Evolutionary conservation across 2,888 invertebrate species (phyloP).

Genomic region (Lepidocyrtinus sp.): DNA sequence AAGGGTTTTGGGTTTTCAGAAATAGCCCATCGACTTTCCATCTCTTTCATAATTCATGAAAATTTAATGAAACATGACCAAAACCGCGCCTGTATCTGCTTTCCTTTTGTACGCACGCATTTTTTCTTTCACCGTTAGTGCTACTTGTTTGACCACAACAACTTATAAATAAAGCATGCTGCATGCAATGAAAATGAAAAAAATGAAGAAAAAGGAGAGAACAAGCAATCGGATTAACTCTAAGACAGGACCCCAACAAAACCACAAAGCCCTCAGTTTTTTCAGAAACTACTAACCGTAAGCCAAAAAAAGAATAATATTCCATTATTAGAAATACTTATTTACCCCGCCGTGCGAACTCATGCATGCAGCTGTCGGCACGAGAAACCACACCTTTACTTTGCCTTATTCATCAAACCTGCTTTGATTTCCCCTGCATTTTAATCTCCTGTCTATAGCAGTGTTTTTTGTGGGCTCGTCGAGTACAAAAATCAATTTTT

Average conservation of each 20-base stretch:
- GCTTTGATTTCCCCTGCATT: conserved; percentile 8
- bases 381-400: conserved; percentile 17
- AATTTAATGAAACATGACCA: conserved; percentile 6
- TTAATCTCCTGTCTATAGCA: conserved; percentile 1
- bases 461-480: conserved; percentile 7
- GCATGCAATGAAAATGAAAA: conserved; percentile 27
- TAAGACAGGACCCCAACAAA: conserved; percentile 14
- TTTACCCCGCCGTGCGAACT: conserved; percentile 15
- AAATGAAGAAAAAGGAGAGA: background rate
- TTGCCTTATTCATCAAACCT: background rate
- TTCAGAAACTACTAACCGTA: too few relatives aligned
- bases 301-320: conserved; percentile 11
- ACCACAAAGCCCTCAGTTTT: background rate
- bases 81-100: background rate
- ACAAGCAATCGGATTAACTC: conserved; percentile 10
- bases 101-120: conserved; percentile 14
- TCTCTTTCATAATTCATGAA: conserved; percentile 21
- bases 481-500: background rate
- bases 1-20: background rate
- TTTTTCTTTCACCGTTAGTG: background rate
- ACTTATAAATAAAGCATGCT: conserved; percentile 24
- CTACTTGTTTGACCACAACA: conserved; percentile 21
- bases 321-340: conserved; percentile 14
- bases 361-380: conserved; percentile 15
- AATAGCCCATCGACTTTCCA: conserved; percentile 17